Base-by-base conservation (phyloP, 1,140 invertebrate species). In the Spodoptera frugiperda region DNA sequence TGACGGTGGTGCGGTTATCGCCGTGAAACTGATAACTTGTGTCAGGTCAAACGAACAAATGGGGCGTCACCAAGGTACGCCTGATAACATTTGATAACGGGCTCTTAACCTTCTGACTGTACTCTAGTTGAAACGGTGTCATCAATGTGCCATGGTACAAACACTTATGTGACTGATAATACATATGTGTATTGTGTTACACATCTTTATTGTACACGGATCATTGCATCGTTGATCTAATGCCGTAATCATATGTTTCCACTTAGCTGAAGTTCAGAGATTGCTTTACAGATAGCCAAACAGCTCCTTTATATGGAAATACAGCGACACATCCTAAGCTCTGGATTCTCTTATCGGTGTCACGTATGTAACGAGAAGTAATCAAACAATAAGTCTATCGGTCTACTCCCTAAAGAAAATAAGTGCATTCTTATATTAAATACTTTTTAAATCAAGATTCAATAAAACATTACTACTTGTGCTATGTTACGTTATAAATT, bases 1-100 rank as follows among this genome's bases (percentile, higher is more conserved):
- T 67, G 63, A 67, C 63, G 63, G 21, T 67, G 17, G 63, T 21
- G 39, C 44, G 63, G 63, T 67, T 67, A 67, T 67, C 63, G 63
- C 63, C 59, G 15, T 48, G 19, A 17, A 48, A 89, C 89, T 92
- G 90, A 93, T 92, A 92, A 44, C 59, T 63, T 82, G 85, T 93
- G 92, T 93, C 92, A 93, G 92, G 92, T 93, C 92, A 93, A 93
- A 93, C 86, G 91, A 91, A 85, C 92, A 93, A 92, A 91, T 89
- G 90, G 91, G 91, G 90, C 91, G 89, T 87, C 80, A 84, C 82
- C 85, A 84, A 86, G 83, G 85, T 89, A 88, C 85, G 82, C 82
- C 84, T 92, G 92, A 93, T 93, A 93, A 93, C 79, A 82, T 72
- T 19, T 86, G 92, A 93, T 93, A 93, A 91, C 86, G 87, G 92